Conservation (phyloP, 2,113 vertebrate species). For the Charadrius vociferus region DNA sequence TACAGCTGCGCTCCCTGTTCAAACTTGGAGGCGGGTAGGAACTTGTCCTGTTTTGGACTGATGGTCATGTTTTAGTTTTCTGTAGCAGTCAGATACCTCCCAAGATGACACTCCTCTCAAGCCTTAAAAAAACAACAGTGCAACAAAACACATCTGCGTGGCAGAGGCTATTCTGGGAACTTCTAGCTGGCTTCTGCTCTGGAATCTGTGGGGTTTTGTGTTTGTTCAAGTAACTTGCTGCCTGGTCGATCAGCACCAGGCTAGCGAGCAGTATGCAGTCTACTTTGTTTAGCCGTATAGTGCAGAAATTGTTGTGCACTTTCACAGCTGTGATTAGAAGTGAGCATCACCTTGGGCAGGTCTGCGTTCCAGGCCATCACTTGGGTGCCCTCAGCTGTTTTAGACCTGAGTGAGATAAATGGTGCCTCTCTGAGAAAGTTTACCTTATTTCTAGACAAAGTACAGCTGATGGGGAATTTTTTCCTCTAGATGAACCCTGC, state of each 20-base stretch:
- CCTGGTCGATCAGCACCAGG: neutral
- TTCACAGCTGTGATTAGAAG: neutral
- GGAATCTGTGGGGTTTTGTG: neutral
- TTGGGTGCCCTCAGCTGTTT: neutral
- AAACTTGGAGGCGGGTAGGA: neutral
- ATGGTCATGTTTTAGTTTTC: neutral
- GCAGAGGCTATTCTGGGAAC: slow-evolving; percentile 21
- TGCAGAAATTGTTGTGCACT: fast-evolving
- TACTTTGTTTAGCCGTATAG: neutral
- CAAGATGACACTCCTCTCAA: neutral
- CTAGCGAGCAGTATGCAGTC: neutral
- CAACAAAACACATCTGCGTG: neutral
- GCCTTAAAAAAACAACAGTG: neutral
- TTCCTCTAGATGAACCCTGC: neutral
- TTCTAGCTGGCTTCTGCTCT: neutral
- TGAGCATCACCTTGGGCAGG: neutral
- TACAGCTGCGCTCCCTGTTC: neutral
- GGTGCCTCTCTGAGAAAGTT: neutral
- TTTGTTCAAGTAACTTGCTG: neutral
- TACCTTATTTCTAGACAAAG: neutral
- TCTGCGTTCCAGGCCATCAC: fast-evolving
- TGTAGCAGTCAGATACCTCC: neutral
- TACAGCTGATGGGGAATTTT: neutral
- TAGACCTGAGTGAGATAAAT: neutral
- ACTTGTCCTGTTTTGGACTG: neutral